phyloP scores from a whole-genome alignment of 1,140 invertebrate genomes.

The Pseudomyrmex flavicornis region DNA sequence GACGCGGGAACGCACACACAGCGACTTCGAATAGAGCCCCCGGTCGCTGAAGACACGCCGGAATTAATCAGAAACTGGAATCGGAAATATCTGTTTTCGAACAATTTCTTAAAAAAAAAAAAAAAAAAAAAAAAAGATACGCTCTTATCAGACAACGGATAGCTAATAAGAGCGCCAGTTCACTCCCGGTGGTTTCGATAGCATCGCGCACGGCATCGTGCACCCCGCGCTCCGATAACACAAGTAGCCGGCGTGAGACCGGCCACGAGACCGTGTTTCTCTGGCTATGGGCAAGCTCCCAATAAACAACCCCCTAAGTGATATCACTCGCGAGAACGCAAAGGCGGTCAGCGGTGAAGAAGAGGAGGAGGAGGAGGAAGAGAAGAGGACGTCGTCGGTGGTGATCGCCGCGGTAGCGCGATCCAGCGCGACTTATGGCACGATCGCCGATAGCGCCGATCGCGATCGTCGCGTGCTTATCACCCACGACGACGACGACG shows the following conservation, averaged over 20 bases:
- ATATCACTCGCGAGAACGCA: constrained; percentile 70
- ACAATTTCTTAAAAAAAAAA: neutral
- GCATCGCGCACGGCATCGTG: neutral
- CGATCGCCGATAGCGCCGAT: constrained; percentile 46
- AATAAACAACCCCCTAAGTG: constrained; percentile 72
- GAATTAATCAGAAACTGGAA: neutral
- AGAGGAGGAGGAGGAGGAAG: neutral
- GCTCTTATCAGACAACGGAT: neutral
- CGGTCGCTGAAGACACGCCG: neutral
- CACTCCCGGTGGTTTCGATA: neutral
- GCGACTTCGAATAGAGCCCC: neutral
- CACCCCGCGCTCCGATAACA: constrained; percentile 8
- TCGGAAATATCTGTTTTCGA: neutral
- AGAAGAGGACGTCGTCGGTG: constrained; percentile 1
- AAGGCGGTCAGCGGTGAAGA: neutral
- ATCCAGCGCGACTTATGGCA: constrained; percentile 16
- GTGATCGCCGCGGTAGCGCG: constrained; percentile 15
- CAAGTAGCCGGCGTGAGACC: constrained; percentile 46
- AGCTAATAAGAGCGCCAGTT: neutral
- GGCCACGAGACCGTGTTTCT: constrained; percentile 57
- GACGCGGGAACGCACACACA: neutral
- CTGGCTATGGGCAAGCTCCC: constrained; percentile 82
- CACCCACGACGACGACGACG: neutral
- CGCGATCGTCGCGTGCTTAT: neutral
- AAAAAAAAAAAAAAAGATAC: neutral